Percentiles rank a stretch among this genome's conserved stretches.
phyloP scores from a whole-genome alignment of 1,140 invertebrate genomes.

The Apolygus lucorum region DNA sequence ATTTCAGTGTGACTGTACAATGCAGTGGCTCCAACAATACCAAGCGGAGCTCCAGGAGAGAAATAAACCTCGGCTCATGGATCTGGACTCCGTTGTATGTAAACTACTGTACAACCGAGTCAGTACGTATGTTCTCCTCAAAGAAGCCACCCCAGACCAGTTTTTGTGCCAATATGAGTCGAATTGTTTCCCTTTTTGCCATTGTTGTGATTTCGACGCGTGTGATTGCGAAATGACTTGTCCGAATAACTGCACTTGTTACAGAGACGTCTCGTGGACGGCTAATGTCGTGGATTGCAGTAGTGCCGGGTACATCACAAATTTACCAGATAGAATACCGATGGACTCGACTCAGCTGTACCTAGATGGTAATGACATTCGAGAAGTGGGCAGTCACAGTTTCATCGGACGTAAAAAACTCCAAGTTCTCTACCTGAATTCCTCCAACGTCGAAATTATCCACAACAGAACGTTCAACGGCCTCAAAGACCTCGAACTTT shows the following conservation, averaged over 20 bases:
- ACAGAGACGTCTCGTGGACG: constrained; percentile 84
- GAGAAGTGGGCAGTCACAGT: constrained; percentile 66
- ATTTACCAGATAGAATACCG: constrained; percentile 72
- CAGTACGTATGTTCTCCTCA: constrained; percentile 64
- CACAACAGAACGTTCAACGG: constrained; percentile 87
- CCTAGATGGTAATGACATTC: constrained; percentile 78
- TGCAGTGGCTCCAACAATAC: constrained; percentile 75
- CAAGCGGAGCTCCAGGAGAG: constrained; percentile 61
- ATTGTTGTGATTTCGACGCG: constrained; percentile 89
- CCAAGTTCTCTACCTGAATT: constrained; percentile 72
- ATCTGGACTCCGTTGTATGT: constrained; percentile 79
- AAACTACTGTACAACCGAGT: constrained; percentile 76
- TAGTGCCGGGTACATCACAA: constrained; percentile 56
- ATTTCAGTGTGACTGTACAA: constrained; percentile 79
- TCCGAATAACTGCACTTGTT: constrained; percentile 81
- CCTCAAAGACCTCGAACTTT: constrained; percentile 64
- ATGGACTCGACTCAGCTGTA: constrained; percentile 88
- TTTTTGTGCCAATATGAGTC: constrained; percentile 85
- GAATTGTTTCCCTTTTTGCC: constrained; percentile 82
- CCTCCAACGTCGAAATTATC: constrained; percentile 73
- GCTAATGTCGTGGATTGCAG: constrained; percentile 88
- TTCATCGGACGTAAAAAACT: constrained; percentile 84
- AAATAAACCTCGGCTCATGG: constrained; percentile 77
- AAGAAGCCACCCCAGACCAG: constrained; percentile 74
- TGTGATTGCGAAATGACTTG: constrained; percentile 94